Conservation (phyloP, 2,888 invertebrate species). For the Nomada lathburiana region DNA sequence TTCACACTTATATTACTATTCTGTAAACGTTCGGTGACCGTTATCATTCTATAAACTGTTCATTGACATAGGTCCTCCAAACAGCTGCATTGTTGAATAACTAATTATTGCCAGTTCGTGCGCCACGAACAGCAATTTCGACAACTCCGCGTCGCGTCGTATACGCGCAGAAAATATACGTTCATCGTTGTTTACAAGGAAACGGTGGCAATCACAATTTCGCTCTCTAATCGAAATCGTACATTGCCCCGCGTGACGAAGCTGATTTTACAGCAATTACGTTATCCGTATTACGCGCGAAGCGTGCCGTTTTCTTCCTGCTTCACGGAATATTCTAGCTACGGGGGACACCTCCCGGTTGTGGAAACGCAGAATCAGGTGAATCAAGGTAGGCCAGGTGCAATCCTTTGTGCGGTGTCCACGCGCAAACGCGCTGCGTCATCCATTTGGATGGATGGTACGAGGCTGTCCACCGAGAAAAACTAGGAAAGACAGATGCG, state of each 20-base stretch:
- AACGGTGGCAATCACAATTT: not conserved
- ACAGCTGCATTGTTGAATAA: too few relatives aligned
- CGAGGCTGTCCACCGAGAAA: conserved; percentile 52
- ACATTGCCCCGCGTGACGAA: not conserved
- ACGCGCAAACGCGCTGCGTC: conserved; percentile 69
- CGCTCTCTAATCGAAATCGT: not conserved
- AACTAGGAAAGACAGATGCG: conserved; percentile 67
- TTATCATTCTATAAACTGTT: too few relatives aligned
- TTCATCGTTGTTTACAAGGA: not conserved
- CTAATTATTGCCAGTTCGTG: too few relatives aligned
- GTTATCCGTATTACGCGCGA: conserved; percentile 12
- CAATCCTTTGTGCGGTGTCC: conserved; percentile 56
- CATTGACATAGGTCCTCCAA: too few relatives aligned
- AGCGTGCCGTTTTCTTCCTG: conserved; percentile 22
- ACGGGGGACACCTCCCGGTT: conserved; percentile 3
- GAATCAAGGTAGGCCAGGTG: conserved; percentile 64
- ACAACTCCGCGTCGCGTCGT: not conserved
- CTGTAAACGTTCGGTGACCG: too few relatives aligned
- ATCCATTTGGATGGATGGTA: conserved; percentile 62
- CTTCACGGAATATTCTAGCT: not conserved
- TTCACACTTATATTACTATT: too few relatives aligned
- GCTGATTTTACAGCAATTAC: conserved; percentile 35
- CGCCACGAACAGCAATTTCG: not conserved
- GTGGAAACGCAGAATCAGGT: conserved; percentile 64
- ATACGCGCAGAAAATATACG: not conserved